These are phyloP conservation scores for Miniopterus natalensis DNA, from an alignment of 2,113 vertebrate genomes.

Conservation along the genomic window DNA sequence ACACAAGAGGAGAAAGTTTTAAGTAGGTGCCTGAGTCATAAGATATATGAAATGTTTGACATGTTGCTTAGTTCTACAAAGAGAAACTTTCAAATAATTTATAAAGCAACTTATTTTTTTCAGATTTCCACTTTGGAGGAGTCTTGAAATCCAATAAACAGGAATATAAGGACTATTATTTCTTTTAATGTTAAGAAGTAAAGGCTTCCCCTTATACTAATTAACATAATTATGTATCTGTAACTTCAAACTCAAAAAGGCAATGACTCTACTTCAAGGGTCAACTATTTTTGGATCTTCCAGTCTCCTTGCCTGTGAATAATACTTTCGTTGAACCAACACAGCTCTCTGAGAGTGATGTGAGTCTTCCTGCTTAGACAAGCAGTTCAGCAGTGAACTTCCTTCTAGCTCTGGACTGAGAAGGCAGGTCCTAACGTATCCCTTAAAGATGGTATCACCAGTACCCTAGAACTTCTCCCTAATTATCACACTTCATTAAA, in stretches of 20 bases:
- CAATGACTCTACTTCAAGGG: conserved; percentile 59
- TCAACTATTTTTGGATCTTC: conserved; percentile 37
- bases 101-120: conserved; percentile 63
- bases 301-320: conserved; percentile 43
- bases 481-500: conserved; percentile 42
- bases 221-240: conserved; percentile 49
- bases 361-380: conserved; percentile 29
- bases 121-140: conserved; percentile 67
- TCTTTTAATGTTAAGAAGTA: conserved; percentile 48
- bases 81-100: conserved; percentile 75
- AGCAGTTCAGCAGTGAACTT: neutral
- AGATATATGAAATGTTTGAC: conserved; percentile 75
- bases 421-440: conserved; percentile 10
- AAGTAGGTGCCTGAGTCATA: conserved; percentile 75
- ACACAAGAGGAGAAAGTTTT: conserved; percentile 67
- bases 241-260: conserved; percentile 67
- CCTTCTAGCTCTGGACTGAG: conserved; percentile 24
- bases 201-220: conserved; percentile 57
- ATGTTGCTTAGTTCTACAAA: conserved; percentile 73
- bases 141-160: conserved; percentile 71
- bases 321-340: conserved; percentile 59
- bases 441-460: conserved; percentile 20
- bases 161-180: conserved; percentile 31
- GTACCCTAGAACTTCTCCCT: conserved; percentile 18
- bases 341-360: neutral